phyloP scores from a whole-genome alignment of 2,113 vertebrate species.

The Cyanoramphus novaezelandiae region DNA sequence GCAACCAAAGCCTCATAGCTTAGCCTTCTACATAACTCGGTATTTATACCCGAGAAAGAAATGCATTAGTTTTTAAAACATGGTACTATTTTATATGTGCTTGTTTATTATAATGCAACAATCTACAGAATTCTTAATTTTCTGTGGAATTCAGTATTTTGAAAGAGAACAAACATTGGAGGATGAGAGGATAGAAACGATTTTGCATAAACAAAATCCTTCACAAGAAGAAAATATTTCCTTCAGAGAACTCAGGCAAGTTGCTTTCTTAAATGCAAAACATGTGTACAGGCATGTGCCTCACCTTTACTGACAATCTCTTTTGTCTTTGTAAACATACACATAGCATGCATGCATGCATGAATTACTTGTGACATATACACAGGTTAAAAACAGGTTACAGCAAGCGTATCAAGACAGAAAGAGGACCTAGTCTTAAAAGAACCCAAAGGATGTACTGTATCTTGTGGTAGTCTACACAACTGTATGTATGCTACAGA shows the following conservation, averaged over 20 bases:
- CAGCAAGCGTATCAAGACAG: neutral
- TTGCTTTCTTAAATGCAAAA: neutral
- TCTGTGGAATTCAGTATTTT: neutral
- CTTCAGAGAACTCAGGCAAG: neutral
- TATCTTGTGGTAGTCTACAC: neutral
- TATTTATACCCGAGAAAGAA: neutral
- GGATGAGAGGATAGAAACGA: neutral
- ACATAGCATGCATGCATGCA: neutral
- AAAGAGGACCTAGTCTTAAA: neutral
- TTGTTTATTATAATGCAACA: neutral
- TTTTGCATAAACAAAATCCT: neutral
- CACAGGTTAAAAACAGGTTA: neutral
- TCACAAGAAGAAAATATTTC: neutral
- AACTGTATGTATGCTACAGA: neutral
- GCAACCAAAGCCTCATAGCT: neutral
- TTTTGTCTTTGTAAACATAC: neutral
- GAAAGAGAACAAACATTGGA: neutral
- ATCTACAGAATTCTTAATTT: neutral
- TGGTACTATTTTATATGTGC: neutral
- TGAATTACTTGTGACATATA: neutral
- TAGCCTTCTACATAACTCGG: neutral
- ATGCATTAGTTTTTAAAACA: neutral
- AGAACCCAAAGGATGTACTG: neutral
- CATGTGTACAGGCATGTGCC: neutral
- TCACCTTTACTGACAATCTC: neutral